Percentiles rank a stretch among this genome's conserved stretches.
These are phyloP conservation scores for Halocaridina rubra DNA, from an alignment of 2,888 invertebrate genomes.

Conservation along the genomic window DNA sequence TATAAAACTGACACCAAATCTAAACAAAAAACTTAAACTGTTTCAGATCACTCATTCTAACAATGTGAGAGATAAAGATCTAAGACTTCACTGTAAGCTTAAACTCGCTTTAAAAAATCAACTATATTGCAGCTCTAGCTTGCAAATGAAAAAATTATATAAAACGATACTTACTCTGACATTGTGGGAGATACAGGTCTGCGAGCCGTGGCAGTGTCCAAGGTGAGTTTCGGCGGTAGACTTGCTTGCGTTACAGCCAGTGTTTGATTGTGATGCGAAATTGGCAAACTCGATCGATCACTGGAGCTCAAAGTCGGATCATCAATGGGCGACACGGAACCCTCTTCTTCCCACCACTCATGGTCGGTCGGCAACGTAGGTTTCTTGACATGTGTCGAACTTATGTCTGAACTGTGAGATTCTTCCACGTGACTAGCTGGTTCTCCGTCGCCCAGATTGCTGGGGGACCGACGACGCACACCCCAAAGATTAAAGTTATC, in stretches of 20 bases:
- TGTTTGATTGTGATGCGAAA: slow-evolving; percentile 21
- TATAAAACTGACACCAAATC: no score
- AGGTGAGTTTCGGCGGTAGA: slow-evolving; percentile 41
- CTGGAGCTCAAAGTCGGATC: slow-evolving; percentile 40
- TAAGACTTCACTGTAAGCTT: no score
- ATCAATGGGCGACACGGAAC: slow-evolving; percentile 58
- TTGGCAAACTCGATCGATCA: slow-evolving; percentile 28
- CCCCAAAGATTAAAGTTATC: slow-evolving; percentile 95
- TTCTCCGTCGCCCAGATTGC: slow-evolving; percentile 68
- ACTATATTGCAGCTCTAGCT: no score
- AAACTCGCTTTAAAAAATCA: no score
- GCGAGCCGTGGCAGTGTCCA: slow-evolving; percentile 31
- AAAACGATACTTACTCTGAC: slow-evolving; percentile 41
- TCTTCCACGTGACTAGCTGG: slow-evolving; percentile 73
- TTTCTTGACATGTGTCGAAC: slow-evolving; percentile 35
- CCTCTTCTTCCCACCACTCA: slow-evolving; percentile 66
- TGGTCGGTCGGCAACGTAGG: slow-evolving; percentile 69
- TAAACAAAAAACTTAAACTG: no score
- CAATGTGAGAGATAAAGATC: no score
- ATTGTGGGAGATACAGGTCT: slow-evolving; percentile 52
- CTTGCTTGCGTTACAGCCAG: not conserved
- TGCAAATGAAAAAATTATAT: not conserved
- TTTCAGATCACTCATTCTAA: no score
- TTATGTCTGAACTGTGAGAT: slow-evolving; percentile 31
- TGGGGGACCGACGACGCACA: slow-evolving; percentile 83